Evolutionary conservation across 2,888 invertebrate species (phyloP).

Genomic region (Lacanobia oleracea): DNA sequence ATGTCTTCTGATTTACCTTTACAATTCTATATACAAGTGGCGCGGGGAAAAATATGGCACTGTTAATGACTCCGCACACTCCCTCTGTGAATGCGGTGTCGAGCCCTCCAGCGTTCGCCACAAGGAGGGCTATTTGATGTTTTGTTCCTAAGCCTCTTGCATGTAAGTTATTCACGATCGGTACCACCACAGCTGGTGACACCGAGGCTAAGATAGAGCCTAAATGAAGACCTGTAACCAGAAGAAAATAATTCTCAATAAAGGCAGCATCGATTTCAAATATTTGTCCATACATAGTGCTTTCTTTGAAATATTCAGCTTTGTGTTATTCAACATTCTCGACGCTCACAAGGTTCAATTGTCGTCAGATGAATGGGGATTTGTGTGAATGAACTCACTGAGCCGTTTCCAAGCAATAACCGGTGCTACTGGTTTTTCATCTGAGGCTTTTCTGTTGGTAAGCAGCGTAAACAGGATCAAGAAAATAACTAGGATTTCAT

Average conservation of each 20-base stretch:
- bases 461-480: conserved; percentile 32
- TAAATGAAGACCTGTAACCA: conserved; percentile 92
- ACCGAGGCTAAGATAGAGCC: conserved; percentile 97
- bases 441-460: conserved; percentile 42
- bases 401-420: conserved; percentile 59
- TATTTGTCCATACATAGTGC: conserved; percentile 32
- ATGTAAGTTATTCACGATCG: conserved; percentile 95
- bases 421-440: conserved; percentile 49
- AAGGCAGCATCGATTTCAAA: conserved; percentile 34
- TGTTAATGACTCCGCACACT: conserved; percentile 96
- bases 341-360: conserved; percentile 52
- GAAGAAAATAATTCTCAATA: conserved; percentile 11
- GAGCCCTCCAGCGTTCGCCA: conserved; percentile 98
- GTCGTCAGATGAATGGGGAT: conserved; percentile 63
- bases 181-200: conserved; percentile 98
- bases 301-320: conserved; percentile 51
- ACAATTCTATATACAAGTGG: conserved; percentile 89
- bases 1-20: conserved; percentile 76
- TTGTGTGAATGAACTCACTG: conserved; percentile 64
- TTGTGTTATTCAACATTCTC: conserved; percentile 60
- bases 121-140: conserved; percentile 97
- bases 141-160: conserved; percentile 96
- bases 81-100: conserved; percentile 99
- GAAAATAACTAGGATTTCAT: conserved; percentile 33
- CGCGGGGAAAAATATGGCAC: conserved; percentile 95